Conservation (phyloP, 2,113 vertebrate genomes). For the Panthera tigris region DNA sequence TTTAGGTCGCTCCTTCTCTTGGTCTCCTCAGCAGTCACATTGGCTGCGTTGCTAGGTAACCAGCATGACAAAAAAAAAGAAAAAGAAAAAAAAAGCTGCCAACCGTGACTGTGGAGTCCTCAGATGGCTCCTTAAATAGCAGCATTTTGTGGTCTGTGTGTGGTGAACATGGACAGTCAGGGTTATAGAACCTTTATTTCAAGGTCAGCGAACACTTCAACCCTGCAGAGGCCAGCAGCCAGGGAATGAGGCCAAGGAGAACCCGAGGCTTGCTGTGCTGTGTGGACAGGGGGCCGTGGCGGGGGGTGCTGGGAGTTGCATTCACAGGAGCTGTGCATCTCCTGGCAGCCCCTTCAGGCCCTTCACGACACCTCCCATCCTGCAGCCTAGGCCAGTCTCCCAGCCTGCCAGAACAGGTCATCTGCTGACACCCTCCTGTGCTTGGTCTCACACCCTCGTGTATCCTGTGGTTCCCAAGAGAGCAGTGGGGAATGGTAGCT, state of each 20-base stretch:
- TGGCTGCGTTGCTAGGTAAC: slow-evolving; percentile 87
- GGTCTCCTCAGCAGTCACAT: slow-evolving; percentile 79
- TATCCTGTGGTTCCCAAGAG: background rate
- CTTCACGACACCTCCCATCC: background rate
- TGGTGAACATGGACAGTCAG: slow-evolving; percentile 53
- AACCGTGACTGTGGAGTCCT: slow-evolving; percentile 69
- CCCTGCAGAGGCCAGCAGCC: slow-evolving; percentile 72
- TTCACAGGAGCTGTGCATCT: background rate
- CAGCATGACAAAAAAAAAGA: slow-evolving; percentile 56
- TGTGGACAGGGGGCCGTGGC: background rate
- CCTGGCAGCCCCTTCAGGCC: background rate
- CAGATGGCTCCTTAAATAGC: slow-evolving; percentile 85
- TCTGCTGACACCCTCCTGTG: background rate
- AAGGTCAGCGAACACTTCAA: slow-evolving; percentile 15
- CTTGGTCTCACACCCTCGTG: background rate
- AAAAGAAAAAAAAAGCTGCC: background rate
- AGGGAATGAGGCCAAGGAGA: background rate
- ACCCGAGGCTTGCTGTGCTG: background rate
- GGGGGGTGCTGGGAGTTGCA: no score
- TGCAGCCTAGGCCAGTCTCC: background rate
- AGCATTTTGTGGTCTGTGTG: slow-evolving; percentile 34
- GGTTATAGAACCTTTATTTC: slow-evolving; percentile 77
- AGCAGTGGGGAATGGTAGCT: background rate
- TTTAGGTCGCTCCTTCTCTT: slow-evolving; percentile 80
- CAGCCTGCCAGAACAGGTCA: background rate